phyloP scores from a whole-genome alignment of 2,888 invertebrate genomes.

The Heteromurus nitidus region DNA sequence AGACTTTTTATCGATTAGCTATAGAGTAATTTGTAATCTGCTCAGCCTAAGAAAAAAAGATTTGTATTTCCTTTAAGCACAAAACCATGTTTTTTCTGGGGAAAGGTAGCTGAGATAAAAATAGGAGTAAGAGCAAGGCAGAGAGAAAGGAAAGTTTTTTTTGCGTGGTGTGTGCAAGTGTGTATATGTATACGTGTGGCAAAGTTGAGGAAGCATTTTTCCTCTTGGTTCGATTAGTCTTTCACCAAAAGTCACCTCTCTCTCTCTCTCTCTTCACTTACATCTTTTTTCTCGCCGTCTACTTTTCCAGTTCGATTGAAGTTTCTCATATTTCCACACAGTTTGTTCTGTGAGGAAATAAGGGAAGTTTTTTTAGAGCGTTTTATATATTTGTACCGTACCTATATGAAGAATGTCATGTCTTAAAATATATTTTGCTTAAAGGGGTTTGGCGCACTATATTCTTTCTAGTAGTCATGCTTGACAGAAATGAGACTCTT shows the following conservation, averaged over 20 bases:
- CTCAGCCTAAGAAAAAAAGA: background rate
- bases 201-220: too few species aligned
- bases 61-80: constrained; percentile 3
- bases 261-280: background rate
- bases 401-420: background rate
- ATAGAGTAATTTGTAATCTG: background rate
- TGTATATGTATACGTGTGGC: background rate
- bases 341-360: background rate
- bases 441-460: too few species aligned
- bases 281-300: too few species aligned
- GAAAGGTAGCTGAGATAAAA: background rate
- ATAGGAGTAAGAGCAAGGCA: background rate
- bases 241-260: constrained; percentile 23
- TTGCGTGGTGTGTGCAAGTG: constrained; percentile 4
- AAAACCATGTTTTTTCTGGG: constrained; percentile 1
- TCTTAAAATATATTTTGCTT: background rate
- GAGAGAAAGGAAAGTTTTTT: background rate
- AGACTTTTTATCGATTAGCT: background rate
- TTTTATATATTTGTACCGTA: too few species aligned
- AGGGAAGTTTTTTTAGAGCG: background rate
- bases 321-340: constrained; percentile 17
- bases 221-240: constrained; percentile 21
- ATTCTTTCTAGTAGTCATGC: too few species aligned
- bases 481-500: too few species aligned
- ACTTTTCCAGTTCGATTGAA: constrained; percentile 23